Percentiles rank a stretch among this genome's conserved stretches.
Conservation (phyloP, 2,797 vertebrate genomes). For the Pachyuromys duprasi region DNA sequence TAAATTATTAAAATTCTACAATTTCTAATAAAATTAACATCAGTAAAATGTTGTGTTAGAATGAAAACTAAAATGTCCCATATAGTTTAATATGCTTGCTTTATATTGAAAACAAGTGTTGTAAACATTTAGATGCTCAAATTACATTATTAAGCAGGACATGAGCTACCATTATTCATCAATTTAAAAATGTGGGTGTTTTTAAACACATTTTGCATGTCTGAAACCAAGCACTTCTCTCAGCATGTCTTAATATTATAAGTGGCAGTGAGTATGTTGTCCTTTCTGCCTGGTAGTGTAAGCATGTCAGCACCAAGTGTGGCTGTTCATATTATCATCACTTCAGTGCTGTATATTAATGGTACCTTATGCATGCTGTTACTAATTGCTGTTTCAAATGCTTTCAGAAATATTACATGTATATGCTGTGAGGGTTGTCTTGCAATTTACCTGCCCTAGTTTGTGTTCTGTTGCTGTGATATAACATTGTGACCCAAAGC, state of each 20-base stretch:
- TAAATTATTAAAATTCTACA: constrained; percentile 32
- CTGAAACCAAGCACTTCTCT: background rate
- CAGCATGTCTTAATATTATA: background rate
- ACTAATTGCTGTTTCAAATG: constrained; percentile 30
- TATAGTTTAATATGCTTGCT: background rate
- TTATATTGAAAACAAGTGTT: background rate
- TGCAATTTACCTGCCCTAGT: background rate
- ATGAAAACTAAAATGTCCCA: background rate
- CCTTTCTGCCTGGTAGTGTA: background rate
- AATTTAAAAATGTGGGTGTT: background rate
- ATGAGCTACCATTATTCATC: background rate
- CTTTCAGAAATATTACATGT: background rate
- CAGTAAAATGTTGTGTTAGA: background rate
- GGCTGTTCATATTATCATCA: background rate
- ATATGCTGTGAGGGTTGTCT: background rate
- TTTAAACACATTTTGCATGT: constrained; percentile 8
- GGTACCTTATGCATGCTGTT: background rate
- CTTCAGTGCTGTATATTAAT: background rate
- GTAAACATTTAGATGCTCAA: background rate
- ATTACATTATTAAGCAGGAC: background rate
- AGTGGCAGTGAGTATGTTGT: background rate
- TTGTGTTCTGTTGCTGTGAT: background rate
- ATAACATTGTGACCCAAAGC: background rate
- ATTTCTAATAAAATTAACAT: background rate
- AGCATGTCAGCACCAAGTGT: background rate